A percentile compares a stretch with the other conserved stretches of the same genome.
These are phyloP conservation scores for Drosophila peninsularis DNA, from an alignment of 2,888 invertebrate species.

Conservation along the genomic window DNA sequence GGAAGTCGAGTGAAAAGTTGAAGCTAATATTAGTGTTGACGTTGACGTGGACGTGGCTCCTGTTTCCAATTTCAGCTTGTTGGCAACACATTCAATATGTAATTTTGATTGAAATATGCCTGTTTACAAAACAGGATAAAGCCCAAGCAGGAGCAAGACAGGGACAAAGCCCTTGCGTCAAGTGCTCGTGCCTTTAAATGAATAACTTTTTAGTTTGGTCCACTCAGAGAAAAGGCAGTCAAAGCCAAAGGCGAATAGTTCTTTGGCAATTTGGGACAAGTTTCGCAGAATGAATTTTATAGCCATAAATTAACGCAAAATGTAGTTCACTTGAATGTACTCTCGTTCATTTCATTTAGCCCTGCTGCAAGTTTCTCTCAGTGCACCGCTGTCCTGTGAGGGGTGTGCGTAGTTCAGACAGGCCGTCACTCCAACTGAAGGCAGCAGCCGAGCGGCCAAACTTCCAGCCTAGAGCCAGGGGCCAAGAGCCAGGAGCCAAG, in stretches of 20 bases:
- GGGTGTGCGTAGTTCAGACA: constrained; percentile 69
- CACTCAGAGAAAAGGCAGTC: not conserved
- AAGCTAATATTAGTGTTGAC: constrained; percentile 10
- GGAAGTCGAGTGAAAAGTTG: constrained; percentile 42
- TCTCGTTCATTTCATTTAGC: too few relatives aligned
- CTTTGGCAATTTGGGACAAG: not conserved
- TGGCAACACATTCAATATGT: constrained; percentile 59
- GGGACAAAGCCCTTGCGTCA: constrained; percentile 23
- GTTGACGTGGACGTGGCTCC: constrained; percentile 26
- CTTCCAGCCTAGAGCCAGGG: constrained; percentile 34
- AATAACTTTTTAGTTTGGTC: constrained; percentile 51
- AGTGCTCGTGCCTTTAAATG: constrained; percentile 48
- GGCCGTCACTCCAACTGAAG: constrained; percentile 56
- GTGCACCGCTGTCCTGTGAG: constrained; percentile 60
- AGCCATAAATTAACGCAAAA: not conserved
- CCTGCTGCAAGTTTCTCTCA: constrained; percentile 22
- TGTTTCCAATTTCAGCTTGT: constrained; percentile 36
- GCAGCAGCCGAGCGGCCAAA: constrained; percentile 19
- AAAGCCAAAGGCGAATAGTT: not conserved
- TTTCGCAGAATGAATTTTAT: not conserved
- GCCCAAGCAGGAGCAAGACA: constrained; percentile 27
- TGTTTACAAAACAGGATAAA: constrained; percentile 57
- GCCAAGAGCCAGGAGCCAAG: constrained; percentile 47
- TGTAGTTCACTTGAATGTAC: not conserved
- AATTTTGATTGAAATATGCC: constrained; percentile 82